phyloP scores from a whole-genome alignment of 1,140 invertebrate species.

The Octopus sinensis region DNA sequence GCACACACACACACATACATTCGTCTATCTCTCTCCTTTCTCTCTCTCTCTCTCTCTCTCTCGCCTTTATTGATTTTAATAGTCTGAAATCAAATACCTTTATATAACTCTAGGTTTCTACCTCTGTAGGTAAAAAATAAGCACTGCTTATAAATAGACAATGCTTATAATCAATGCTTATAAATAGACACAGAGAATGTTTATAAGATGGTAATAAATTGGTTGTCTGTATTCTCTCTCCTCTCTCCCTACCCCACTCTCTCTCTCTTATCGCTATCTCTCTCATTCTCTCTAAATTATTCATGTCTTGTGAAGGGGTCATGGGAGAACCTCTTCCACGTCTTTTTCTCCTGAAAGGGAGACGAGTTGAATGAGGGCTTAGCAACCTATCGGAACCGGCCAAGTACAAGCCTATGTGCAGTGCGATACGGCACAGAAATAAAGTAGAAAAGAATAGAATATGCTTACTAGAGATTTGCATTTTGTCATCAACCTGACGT shows the following conservation, averaged over 20 bases:
- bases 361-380: too few species aligned
- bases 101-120: too few species aligned
- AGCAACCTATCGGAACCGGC: not conserved
- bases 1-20: slow-evolving; percentile 16
- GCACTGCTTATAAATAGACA: too few species aligned
- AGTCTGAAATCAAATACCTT: too few species aligned
- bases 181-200: too few species aligned
- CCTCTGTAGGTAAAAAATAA: not conserved
- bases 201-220: too few species aligned
- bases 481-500: too few species aligned
- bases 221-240: not conserved
- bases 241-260: not conserved
- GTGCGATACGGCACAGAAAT: not conserved
- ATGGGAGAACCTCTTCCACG: not conserved
- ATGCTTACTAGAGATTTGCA: too few species aligned
- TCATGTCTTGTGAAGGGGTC: not conserved
- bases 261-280: not conserved
- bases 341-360: not conserved
- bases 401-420: not conserved
- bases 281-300: not conserved
- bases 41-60: slow-evolving; percentile 2
- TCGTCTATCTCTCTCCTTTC: not conserved
- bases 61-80: not conserved
- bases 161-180: too few species aligned
- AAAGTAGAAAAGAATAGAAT: not conserved